A percentile compares a stretch with the other conserved stretches of the same genome.
These are phyloP conservation scores for Ahaetulla prasina DNA, from an alignment of 2,113 vertebrate species.

Conservation along the genomic window DNA sequence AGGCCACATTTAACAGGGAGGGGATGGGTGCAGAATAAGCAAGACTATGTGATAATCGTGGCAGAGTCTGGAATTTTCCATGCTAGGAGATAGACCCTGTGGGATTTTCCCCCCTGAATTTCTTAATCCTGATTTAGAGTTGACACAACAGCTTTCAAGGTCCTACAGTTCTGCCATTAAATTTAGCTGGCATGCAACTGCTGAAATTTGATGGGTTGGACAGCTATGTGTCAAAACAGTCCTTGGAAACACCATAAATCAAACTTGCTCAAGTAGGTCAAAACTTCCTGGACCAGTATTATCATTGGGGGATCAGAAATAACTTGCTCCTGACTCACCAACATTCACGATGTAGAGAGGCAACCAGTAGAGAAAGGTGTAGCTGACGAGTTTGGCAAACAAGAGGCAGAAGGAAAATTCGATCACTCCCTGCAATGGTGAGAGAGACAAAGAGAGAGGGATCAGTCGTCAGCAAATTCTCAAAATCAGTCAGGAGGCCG, in stretches of 20 bases:
- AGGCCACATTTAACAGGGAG: background rate
- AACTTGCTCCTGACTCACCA: conserved; percentile 70
- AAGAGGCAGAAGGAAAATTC: conserved; percentile 95
- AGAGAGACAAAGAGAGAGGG: background rate
- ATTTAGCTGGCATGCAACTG: background rate
- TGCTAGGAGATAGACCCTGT: background rate
- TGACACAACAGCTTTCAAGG: background rate
- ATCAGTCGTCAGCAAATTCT: background rate
- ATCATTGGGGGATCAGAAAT: background rate
- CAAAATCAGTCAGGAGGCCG: background rate
- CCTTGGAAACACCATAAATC: background rate
- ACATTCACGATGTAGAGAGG: conserved; percentile 93
- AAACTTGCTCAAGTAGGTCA: background rate
- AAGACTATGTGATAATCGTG: background rate
- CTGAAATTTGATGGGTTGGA: background rate
- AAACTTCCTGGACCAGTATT: background rate
- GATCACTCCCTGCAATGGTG: conserved; percentile 80
- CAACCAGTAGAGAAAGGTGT: conserved; percentile 98
- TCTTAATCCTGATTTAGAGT: background rate
- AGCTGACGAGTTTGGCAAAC: conserved; percentile 97
- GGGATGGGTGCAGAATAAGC: background rate
- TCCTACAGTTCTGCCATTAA: background rate
- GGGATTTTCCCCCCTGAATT: background rate
- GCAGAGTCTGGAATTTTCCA: background rate
- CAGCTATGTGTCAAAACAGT: background rate